Evolutionary conservation across 2,113 vertebrate species (phyloP), one percentile per base, ranked within the genome.

Genomic region (Misgurnus mizolepis): DNA sequence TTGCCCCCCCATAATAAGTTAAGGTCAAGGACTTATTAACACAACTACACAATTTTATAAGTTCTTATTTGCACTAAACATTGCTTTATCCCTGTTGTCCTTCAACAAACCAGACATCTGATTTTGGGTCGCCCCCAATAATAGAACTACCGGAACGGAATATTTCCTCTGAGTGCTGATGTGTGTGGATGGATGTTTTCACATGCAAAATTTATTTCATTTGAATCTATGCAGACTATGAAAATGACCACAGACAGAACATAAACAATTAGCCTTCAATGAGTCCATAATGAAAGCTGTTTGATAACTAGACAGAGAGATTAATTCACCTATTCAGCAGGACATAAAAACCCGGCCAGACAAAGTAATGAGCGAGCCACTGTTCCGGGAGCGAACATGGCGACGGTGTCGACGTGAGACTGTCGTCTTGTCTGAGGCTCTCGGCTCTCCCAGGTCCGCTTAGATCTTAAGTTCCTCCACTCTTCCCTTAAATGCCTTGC

Each of bases 401-500:
- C 55, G 55, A 58, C n/a, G 3, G 55, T 14, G 7, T 58, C 55
- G 7, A 58, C n/a, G 17, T 58, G 22, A 27, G 22, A 71, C 47
- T 71, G 49, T 53, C 53, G 68, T n/a, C 27, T 22, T 34, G 56
- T 39, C 55, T 55, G 39, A 55, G 76, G 77, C 15, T 15, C 12
- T 17, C 47, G 62, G 56, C 75, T 64, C 49, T 45, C 74, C 79
- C 84, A 77, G n/a, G 55, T 58, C 55, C 3, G 55, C 55, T 58
- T 18, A 58, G 47, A 84, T 76, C 73, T 64, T 49, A 62, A 64
- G 78, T 81, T 89, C 83, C 82, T 81, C 82, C 85, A 65, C 70
- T 84, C 86, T 85, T 80, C 75, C 86, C 79, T 80, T 87, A 85
- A 91, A 92, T 89, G 87, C 84, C 86, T 89, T 82, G 83, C 83